phyloP scores from a whole-genome alignment of 2,113 vertebrate genomes.

The Macaca fascicularis region T2T-MFA8v1.1 NC_088382.1:102660501-102661000 shows the following conservation, averaged over 20 bases:
- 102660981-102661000: neutral
- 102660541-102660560: neutral
- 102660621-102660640: neutral
- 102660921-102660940: neutral
- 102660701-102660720: neutral
- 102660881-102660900: neutral
- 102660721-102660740: neutral
- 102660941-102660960: neutral
- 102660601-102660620: neutral
- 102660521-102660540: neutral
- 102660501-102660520: neutral
- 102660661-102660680: neutral
- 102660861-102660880: neutral
- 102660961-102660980: neutral
- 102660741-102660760: neutral
- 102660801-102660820: neutral
- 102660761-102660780: neutral
- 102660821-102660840: neutral
- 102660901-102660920: neutral
- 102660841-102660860: neutral
- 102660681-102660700: neutral
- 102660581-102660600: neutral
- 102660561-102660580: neutral
- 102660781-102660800: neutral
- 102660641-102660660: neutral